Evolutionary conservation across 1,140 invertebrate species (phyloP), one percentile per base, ranked within the genome.

Genomic region (Megalonaias nervosa): DNA sequence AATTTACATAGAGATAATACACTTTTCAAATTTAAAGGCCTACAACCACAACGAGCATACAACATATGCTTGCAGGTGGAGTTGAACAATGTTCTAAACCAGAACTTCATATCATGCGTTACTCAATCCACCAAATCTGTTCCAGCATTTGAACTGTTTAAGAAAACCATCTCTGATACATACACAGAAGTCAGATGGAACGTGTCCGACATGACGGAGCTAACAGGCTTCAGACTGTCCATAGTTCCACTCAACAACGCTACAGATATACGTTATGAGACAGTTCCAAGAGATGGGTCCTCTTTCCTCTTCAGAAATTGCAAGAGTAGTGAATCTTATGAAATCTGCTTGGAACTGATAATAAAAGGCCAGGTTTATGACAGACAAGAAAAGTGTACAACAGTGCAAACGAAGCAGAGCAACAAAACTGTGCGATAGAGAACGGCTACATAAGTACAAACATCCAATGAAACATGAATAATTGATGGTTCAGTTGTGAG

Each of bases 401-500:
- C 15, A 56, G 31, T 38, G 14, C 31, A n/a, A 21, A 72, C 70
- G 26, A 72, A 73, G 16, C 26, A 58, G 11, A 17, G 1, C n/a
- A 13, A 38, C 48, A 61, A 23, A 15, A 17, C 72, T 16, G 75
- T 67, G n/a, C n/a, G 23, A 11, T 9, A n/a, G 48, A 19, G 58
- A 16, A 26, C 26, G 23, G 19, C 48, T 16, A n/a, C 55, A 48
- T 56, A 67, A 9, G 56, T 14, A n/a, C 60, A 64, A 55, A 59
- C 66, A 14, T 64, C 73, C 60, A 65, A 60, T 21, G 48, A 64
- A 74, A 74, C 74, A n/a, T 80, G 77, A 13, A 70, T 84, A 21
- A 85, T 85, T 14, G 74, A 81, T 16, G 84, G 86, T 0, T 61
- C 69, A 19, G 68, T 79, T 48, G 58, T 85, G 6, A 80, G 82